These are phyloP conservation scores for Vulpes ferrilata DNA, from an alignment of 2,113 vertebrate genomes.

Conservation along the genomic window DNA sequence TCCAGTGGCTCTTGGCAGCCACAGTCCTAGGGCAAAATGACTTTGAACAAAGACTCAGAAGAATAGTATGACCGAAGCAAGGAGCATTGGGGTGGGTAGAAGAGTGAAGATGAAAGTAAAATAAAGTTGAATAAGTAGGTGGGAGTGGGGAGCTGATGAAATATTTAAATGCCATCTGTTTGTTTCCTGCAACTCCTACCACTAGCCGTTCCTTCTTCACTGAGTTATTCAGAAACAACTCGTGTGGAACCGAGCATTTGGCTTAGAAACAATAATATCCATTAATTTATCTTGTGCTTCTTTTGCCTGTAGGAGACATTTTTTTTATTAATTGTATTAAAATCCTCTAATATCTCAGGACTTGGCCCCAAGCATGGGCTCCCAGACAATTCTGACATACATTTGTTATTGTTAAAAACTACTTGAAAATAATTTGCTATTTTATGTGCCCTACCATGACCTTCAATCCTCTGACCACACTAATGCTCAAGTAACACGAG, in stretches of 20 bases:
- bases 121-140: background rate
- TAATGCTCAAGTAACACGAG: background rate
- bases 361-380: background rate
- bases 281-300: background rate
- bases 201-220: background rate
- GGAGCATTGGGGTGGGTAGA: background rate
- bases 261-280: background rate
- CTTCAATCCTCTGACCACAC: background rate
- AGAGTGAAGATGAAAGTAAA: conserved; percentile 48
- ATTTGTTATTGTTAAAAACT: background rate
- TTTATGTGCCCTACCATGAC: background rate
- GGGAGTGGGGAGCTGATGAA: background rate
- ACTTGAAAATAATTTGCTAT: background rate
- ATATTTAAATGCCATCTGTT: conserved; percentile 60
- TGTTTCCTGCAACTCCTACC: background rate
- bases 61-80: background rate
- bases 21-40: background rate
- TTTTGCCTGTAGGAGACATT: background rate
- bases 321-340: background rate
- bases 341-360: background rate
- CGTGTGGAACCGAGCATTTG: background rate
- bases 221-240: background rate
- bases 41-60: conserved; percentile 51
- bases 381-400: background rate
- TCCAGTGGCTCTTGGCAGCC: background rate